These are phyloP conservation scores for Gnathonemus longibarbis DNA, from an alignment of 2,113 vertebrate species.

Conservation along the genomic window DNA sequence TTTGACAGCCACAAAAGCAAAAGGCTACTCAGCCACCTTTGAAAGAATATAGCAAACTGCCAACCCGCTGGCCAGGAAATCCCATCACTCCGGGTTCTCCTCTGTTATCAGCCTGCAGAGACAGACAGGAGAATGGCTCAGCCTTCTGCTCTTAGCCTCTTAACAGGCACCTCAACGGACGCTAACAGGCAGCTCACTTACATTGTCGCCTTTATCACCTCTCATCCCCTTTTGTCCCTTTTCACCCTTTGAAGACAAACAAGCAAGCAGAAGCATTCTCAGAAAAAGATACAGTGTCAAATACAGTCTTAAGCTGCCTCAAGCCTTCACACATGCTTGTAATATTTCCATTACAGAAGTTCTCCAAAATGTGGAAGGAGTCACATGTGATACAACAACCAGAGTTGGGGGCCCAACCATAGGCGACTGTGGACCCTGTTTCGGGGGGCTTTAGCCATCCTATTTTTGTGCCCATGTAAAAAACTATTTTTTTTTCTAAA, in stretches of 20 bases:
- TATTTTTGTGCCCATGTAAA: neutral
- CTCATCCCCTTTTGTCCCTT: neutral
- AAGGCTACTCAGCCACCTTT: neutral
- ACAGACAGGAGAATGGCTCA: neutral
- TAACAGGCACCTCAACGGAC: neutral
- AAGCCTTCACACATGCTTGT: neutral
- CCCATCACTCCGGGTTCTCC: conserved; percentile 79
- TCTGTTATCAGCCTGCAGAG: conserved; percentile 58
- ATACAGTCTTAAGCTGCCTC: neutral
- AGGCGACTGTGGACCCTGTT: neutral
- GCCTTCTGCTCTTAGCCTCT: neutral
- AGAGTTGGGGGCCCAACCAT: neutral
- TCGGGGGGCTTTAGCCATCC: neutral
- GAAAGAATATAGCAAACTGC: conserved; percentile 14
- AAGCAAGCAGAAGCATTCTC: neutral
- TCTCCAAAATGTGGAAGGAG: neutral
- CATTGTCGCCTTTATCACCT: neutral
- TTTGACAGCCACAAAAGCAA: neutral
- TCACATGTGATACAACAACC: neutral
- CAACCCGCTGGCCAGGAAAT: conserved; percentile 74
- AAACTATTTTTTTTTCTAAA: neutral
- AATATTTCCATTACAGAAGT: neutral
- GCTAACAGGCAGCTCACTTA: neutral
- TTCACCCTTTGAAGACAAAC: neutral
- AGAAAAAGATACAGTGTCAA: neutral